Evolutionary conservation across 2,113 vertebrate species (phyloP), one percentile per base, ranked within the genome.

Genomic region (Oreochromis niloticus): DNA sequence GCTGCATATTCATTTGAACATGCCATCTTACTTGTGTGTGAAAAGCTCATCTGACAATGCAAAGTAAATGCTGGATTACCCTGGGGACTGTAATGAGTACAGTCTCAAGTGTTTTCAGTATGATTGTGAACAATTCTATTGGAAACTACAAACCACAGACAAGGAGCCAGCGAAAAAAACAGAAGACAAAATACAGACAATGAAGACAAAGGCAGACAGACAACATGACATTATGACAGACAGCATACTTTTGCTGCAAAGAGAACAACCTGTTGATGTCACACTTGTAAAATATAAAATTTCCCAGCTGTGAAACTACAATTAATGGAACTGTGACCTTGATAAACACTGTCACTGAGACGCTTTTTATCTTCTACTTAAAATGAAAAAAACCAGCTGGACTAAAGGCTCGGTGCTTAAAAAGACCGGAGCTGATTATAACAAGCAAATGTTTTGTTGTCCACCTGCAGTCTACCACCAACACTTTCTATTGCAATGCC

Each of bases 331-430:
- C 36, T 24, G 36, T 43, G 36, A 71, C 36, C 1, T 9, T 68
- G 34, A 0, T 41, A 41, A 68, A 22, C 19, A 68, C 36, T 1
- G 36, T 24, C 19, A 41, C n/a, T 0, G 7, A 24, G 36, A 41
- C 34, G 39, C 63, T 8, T 41, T 22, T 24, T 14, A 41, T 68
- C 11, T 68, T 68, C 6, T 13, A 22, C 34, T 36, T 41, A 13
- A 22, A 41, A 41, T 1, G 1, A 13, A 66, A 4, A 24, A 11
- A 24, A 24, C 4, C 63, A 68, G 1, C 34, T 68, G 34, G 6
- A 68, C 6, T 39, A 39, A 68, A 68, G 17, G 19, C 34, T 66
- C 4, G 22, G 34, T 32, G 27, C 7, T 32, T 8, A 16, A 0
- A 34, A 32, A 16, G 30, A 61, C n/a, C n/a, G 2, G 2, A 10